Percentiles rank a stretch among this genome's conserved stretches.
Evolutionary conservation across 2,797 vertebrate genomes (phyloP).

Genomic region (Chaetophractus vellerosus): DNA sequence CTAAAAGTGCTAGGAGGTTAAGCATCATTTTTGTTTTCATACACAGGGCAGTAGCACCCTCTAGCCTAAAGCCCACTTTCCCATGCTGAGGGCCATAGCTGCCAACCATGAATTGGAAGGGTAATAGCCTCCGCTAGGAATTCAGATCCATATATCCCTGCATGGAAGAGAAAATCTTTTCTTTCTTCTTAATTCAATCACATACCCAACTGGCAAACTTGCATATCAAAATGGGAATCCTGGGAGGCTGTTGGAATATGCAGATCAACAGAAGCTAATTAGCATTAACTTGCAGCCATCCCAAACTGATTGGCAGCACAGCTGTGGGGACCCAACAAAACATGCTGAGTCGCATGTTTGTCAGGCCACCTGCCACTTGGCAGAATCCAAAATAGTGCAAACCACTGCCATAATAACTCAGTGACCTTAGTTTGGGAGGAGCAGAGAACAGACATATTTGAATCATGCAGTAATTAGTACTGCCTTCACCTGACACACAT

Average conservation of each 20-base stretch:
- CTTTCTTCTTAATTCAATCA: slow-evolving; percentile 91
- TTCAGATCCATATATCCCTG: slow-evolving; percentile 85
- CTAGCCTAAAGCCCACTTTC: slow-evolving; percentile 77
- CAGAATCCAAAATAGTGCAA: slow-evolving; percentile 91
- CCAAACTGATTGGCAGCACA: slow-evolving; percentile 93
- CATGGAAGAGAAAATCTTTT: slow-evolving; percentile 87
- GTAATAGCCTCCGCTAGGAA: slow-evolving; percentile 86
- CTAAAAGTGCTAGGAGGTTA: slow-evolving; percentile 79
- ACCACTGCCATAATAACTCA: slow-evolving; percentile 89
- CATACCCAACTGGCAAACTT: slow-evolving; percentile 91
- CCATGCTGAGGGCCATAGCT: slow-evolving; percentile 78
- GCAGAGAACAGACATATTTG: slow-evolving; percentile 88
- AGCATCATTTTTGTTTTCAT: slow-evolving; percentile 80
- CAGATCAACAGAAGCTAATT: slow-evolving; percentile 94
- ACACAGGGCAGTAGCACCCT: slow-evolving; percentile 88
- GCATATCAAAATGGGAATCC: slow-evolving; percentile 92
- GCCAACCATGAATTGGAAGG: slow-evolving; percentile 85
- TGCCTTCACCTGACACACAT: slow-evolving; percentile 92
- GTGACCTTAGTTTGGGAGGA: slow-evolving; percentile 90
- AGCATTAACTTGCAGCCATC: slow-evolving; percentile 93
- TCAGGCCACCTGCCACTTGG: slow-evolving; percentile 93
- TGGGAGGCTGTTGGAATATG: slow-evolving; percentile 91
- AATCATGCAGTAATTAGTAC: slow-evolving; percentile 91
- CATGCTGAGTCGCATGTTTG: slow-evolving; percentile 92
- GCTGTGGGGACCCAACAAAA: slow-evolving; percentile 92